Base-by-base conservation (phyloP, 2,888 invertebrate genomes). In the Caenorhabditis drosophilae region DNA sequence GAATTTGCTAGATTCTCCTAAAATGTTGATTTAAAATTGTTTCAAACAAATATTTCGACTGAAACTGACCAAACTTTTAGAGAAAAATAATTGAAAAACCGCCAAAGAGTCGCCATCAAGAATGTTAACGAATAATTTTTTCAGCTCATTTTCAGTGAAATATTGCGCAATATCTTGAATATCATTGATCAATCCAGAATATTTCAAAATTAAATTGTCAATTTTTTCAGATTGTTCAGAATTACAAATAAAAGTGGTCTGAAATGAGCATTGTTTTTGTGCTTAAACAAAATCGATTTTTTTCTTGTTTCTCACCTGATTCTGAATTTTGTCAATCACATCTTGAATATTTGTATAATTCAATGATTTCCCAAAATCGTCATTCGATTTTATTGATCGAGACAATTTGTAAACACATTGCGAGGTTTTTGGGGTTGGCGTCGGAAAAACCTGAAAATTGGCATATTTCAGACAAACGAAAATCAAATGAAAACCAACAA, bases 271-370 rank as follows among this genome's bases (percentile, higher is more conserved):
- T 31, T 9, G 31, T 31, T 31, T 31, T 31, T 12, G 12, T 31
- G 12, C 6, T 9, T 9, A 31, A 6, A 31, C 6, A 9, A 12
- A 31, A 9, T 31, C 12, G 6, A 31, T 31, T 31, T 31, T 31
- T 9, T 9, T 9, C 12, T 9, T 9, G 12, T 9, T 9, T 31
- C 12, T 12, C 36, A 40, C 40, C 40, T 40, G 15, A 18, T 18
- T 40, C 20, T 42, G 18, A 18, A 42, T 20, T 4, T 18, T 7
- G 7, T 22, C 18, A 2, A 63, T 31, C 9, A 50, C 35, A 0
- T 27, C 22, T 16, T 57, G 47, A 11, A 57, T 46, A 50, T 63
- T 46, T n/a, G 57, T 57, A 22, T 49, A 63, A 22, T 63, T 57
- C 16, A 63, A 18, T 2, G n/a, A 34, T 9, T 15, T 20, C 16